phyloP scores from a whole-genome alignment of 2,888 invertebrate species.

The Sphaerophoria taeniata region DNA sequence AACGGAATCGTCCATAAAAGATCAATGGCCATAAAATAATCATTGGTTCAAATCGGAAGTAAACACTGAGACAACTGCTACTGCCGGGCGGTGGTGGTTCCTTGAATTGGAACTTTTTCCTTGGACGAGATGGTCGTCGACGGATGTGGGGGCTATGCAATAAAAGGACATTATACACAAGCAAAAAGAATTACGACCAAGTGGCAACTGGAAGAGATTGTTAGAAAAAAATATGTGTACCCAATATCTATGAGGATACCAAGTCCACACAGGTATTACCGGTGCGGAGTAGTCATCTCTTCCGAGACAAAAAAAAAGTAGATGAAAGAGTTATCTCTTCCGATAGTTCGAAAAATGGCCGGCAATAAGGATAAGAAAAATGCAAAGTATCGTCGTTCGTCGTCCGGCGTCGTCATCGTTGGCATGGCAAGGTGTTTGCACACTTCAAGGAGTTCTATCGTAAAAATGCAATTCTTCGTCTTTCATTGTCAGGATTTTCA shows the following conservation, averaged over 20 bases:
- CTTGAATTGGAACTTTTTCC: conserved; percentile 69
- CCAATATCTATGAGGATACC: background rate
- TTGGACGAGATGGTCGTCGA: conserved; percentile 25
- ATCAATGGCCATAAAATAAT: conserved; percentile 76
- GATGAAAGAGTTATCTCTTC: conserved; percentile 72
- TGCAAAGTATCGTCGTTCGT: conserved; percentile 60
- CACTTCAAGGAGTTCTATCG: conserved; percentile 70
- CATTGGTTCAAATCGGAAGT: conserved; percentile 75
- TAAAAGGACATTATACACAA: conserved; percentile 73
- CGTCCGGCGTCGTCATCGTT: background rate
- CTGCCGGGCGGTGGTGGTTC: background rate
- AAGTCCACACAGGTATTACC: conserved; percentile 47
- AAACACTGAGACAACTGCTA: conserved; percentile 73
- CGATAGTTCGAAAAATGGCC: conserved; percentile 51
- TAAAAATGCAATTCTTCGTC: conserved; percentile 74
- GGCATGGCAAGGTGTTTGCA: conserved; percentile 68
- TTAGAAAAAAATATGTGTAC: conserved; percentile 5
- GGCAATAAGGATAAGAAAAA: conserved; percentile 69
- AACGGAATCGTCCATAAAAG: conserved; percentile 75
- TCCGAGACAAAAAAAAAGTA: background rate
- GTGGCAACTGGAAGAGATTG: conserved; percentile 7
- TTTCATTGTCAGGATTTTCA: conserved; percentile 60
- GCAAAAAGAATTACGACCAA: conserved; percentile 64
- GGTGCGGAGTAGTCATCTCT: conserved; percentile 36
- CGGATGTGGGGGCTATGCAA: conserved; percentile 69